Base-by-base conservation (phyloP, 2,888 invertebrate genomes). In the Hofmannophila pseudospretella region DNA sequence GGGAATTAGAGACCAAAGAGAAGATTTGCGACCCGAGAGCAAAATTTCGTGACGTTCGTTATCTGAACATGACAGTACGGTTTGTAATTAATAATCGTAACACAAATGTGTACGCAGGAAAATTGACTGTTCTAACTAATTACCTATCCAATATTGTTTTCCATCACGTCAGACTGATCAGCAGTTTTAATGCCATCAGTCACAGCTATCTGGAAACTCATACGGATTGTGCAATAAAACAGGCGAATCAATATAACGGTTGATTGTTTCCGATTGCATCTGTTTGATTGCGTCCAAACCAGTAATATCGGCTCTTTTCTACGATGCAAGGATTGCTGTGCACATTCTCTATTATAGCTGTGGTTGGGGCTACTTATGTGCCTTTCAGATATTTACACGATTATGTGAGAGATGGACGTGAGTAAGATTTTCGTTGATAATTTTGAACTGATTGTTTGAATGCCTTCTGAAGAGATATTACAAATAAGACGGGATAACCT, bases 401-500 rank as follows among this genome's bases (percentile, higher is more conserved):
- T 48, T 84, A 85, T 49, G 74, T 84, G 1, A 79, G 65, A 51
- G 71, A 78, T 57, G 85, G 84, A 44, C 80, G 85, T 85, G 57
- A 73, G 85, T 80, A 16, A n/a, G n/a, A n/a, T n/a, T n/a, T n/a
- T n/a, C n/a, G n/a, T n/a, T n/a, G n/a, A n/a, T n/a, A n/a, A n/a
- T n/a, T n/a, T n/a, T n/a, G n/a, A n/a, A n/a, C n/a, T n/a, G n/a
- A n/a, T n/a, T n/a, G n/a, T n/a, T n/a, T n/a, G n/a, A n/a, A n/a
- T n/a, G n/a, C n/a, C n/a, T n/a, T n/a, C n/a, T n/a, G n/a, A n/a
- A n/a, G n/a, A n/a, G n/a, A n/a, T n/a, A n/a, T n/a, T n/a, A n/a
- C n/a, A n/a, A n/a, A n/a, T n/a, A n/a, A n/a, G n/a, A n/a, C n/a
- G n/a, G n/a, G n/a, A n/a, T n/a, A n/a, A n/a, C n/a, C n/a, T n/a